Evolutionary conservation across 1,140 invertebrate genomes (phyloP), one percentile per base, ranked within the genome.

Genomic region (Choristoneura fumiferana): DNA sequence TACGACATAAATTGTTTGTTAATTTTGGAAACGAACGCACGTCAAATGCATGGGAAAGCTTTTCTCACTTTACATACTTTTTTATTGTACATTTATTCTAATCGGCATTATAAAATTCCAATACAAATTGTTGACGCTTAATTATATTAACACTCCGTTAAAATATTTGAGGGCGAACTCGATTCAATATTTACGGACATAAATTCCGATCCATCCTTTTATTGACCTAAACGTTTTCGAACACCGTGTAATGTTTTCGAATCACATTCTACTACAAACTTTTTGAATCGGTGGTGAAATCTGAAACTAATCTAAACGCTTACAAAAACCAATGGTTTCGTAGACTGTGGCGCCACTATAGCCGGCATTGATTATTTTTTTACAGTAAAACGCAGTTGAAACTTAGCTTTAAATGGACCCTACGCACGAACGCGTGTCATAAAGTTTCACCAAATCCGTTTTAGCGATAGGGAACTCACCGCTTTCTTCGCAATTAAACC

Each of bases 141-240:
- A 49, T 49, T 49, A 49, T 5, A n/a, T 33, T 49, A 49, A 49
- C 43, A 18, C 43, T n/a, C 13, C 43, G 43, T 33, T 8, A 18
- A 29, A 13, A 18, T 29, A 49, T 29, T 49, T 29, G 43, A 12
- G 1, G 43, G 12, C 8, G 39, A 40, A 22, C 43, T 22, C 22
- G 43, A 29, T 49, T 18, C 22, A 49, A 49, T 49, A 49, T 49
- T 49, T 49, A 49, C 43, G 18, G 17, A 49, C n/a, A 22, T 0
- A 4, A 45, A 45, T 45, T 49, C 43, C 43, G n/a, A 49, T 29
- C n/a, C 43, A 22, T n/a, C n/a, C 43, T 29, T 49, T 49, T 49
- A 49, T 49, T 49, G 17, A 29, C 43, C 22, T 15, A 22, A 29
- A 29, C 22, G 22, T 6, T 6, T 49, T 12, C 2, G 22, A 49